These are phyloP conservation scores for Diplodus sargus DNA, from an alignment of 2,797 vertebrate genomes.

Conservation along the genomic window DNA sequence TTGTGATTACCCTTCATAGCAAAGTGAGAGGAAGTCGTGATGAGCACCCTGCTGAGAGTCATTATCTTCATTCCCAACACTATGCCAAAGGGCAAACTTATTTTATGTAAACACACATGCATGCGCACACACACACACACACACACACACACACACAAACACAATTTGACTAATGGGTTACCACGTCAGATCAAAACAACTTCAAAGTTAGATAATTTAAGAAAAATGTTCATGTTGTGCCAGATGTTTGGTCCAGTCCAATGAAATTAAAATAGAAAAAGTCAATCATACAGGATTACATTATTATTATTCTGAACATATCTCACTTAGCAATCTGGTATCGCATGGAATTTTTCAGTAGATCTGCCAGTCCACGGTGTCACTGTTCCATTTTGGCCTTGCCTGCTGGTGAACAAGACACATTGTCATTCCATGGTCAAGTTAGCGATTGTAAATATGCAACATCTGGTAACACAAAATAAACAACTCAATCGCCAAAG, in stretches of 20 bases:
- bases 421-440: too few relatives aligned
- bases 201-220: too few relatives aligned
- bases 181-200: neutral
- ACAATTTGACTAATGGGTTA: neutral
- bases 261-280: neutral
- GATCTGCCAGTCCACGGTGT: too few relatives aligned
- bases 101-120: slow-evolving; percentile 50
- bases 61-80: slow-evolving; percentile 68
- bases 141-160: slow-evolving; percentile 37
- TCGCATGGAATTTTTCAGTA: too few relatives aligned
- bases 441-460: too few relatives aligned
- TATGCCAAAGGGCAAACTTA: slow-evolving; percentile 73
- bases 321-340: too few relatives aligned
- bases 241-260: neutral
- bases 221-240: neutral
- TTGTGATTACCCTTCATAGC: slow-evolving; percentile 68
- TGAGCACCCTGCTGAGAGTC: slow-evolving; percentile 70
- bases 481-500: too few relatives aligned
- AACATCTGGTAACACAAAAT: too few relatives aligned
- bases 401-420: too few relatives aligned
- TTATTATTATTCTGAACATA: too few relatives aligned
- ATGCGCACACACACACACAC: neutral
- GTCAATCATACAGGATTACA: neutral
- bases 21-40: slow-evolving; percentile 65
- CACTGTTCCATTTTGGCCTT: too few relatives aligned